Base-by-base conservation (phyloP, 1,140 invertebrate genomes). In the Trichomalopsis sarcophagae region DNA sequence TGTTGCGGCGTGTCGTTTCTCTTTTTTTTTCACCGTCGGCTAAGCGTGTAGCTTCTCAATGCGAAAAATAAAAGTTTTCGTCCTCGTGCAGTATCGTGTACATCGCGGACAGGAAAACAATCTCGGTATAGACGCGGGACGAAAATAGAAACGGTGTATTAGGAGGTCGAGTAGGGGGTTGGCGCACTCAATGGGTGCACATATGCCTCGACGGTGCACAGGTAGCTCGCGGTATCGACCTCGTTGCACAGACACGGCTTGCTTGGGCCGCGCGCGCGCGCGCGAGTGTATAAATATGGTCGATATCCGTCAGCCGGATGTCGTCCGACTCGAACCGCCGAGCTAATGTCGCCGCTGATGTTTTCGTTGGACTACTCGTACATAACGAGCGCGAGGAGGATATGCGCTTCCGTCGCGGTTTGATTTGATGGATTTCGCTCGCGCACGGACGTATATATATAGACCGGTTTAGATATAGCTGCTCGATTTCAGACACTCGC, bases 261-360 rank as follows among this genome's bases (percentile, higher is more conserved):
- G 27, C 47, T 50, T 13, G n/a, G 30, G n/a, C n/a, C 6, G 23
- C 17, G 10, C 13, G 40, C 9, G 40, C 10, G 10, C 7, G 36
- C 7, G 36, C 7, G 36, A 0, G 36, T 44, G 40, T 44, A 10
- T 55, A 21, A 11, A 55, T 62, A 62, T 71, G 69, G 40, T 82
- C 81, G 69, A 82, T 82, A 82, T 30, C 33, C 44, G n/a, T 6
- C 17, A 27, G 62, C 78, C 78, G 62, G 76, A 78, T 78, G 55
- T 62, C 55, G 55, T 62, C 55, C 17, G 55, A 62, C 55, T 21
- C 55, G 40, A 44, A 44, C 40, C 7, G 27, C 33, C 33, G 17
- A 62, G 17, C 55, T 62, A 62, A 62, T n/a, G 55, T 62, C 55
- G 55, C 21, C 4, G 6, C 17, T n/a, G 17, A 62, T 62, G 55